phyloP scores from a whole-genome alignment of 2,113 vertebrate species.

The Pheucticus melanocephalus region DNA sequence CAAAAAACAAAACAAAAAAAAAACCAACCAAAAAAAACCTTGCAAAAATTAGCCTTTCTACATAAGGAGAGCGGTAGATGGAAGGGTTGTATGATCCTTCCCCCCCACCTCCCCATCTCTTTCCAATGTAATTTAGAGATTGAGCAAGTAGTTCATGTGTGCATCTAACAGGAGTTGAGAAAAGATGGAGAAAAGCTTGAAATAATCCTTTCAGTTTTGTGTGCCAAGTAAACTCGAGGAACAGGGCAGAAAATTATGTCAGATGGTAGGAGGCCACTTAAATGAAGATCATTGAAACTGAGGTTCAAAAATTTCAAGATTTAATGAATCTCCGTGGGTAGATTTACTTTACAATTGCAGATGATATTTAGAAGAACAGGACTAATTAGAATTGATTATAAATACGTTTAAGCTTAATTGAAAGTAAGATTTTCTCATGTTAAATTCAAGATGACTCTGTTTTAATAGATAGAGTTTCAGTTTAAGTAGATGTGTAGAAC shows the following conservation, averaged over 20 bases:
- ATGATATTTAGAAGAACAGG: slow-evolving; percentile 62
- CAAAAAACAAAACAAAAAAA: no score
- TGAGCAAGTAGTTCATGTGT: background rate
- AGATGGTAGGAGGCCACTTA: slow-evolving; percentile 15
- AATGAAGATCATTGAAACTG: slow-evolving; percentile 42
- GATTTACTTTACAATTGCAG: slow-evolving; percentile 72
- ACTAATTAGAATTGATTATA: slow-evolving; percentile 63
- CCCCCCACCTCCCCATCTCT: fast-evolving
- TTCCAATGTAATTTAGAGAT: background rate
- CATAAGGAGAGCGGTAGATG: background rate
- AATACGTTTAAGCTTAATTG: slow-evolving; percentile 56
- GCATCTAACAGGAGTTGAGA: background rate
- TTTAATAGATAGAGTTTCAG: background rate
- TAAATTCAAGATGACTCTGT: slow-evolving; percentile 35
- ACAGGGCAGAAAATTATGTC: slow-evolving; percentile 10
- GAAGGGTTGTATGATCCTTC: background rate
- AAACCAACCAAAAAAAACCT: background rate
- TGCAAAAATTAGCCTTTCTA: background rate
- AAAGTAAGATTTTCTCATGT: slow-evolving; percentile 46
- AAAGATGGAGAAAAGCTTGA: background rate
- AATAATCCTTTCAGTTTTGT: background rate
- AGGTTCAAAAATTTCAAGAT: slow-evolving; percentile 60
- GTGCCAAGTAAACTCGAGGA: background rate
- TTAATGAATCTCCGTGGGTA: slow-evolving; percentile 64
- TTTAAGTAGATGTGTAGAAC: background rate